Evolutionary conservation across 2,888 invertebrate species (phyloP).

Genomic region (Troglohyphantes excavatus): DNA sequence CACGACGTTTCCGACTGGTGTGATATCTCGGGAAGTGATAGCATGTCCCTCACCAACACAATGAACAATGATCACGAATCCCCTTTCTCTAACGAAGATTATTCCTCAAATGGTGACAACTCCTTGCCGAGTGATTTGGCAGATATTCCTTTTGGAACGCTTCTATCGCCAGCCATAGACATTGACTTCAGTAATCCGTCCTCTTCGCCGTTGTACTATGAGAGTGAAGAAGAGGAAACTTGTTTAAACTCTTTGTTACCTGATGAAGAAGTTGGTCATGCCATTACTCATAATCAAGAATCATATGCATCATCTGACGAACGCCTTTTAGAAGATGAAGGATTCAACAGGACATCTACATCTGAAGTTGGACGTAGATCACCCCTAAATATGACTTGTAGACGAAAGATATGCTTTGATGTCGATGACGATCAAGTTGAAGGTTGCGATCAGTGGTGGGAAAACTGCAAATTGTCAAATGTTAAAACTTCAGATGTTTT

Average conservation of each 20-base stretch:
- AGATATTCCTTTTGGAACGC: slow-evolving; percentile 62
- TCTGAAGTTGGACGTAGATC: not conserved
- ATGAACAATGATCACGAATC: slow-evolving; percentile 1
- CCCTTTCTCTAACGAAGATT: not conserved
- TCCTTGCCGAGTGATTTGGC: slow-evolving; percentile 70
- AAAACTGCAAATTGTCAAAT: not conserved
- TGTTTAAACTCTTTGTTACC: slow-evolving; percentile 20
- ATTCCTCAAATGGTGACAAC: not conserved
- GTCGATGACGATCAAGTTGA: not conserved
- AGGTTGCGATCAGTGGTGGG: slow-evolving; percentile 1
- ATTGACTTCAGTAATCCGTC: slow-evolving; percentile 30
- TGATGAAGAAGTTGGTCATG: not conserved
- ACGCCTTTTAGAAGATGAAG: not conserved
- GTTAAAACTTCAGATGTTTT: not conserved
- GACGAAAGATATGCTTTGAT: not conserved
- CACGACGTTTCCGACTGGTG: slow-evolving; percentile 63
- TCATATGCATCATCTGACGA: not conserved
- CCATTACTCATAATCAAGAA: not conserved
- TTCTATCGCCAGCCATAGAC: slow-evolving; percentile 43
- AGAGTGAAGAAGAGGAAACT: slow-evolving; percentile 20
- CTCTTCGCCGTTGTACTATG: slow-evolving; percentile 46
- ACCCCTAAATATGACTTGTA: slow-evolving; percentile 43
- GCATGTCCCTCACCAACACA: slow-evolving; percentile 30
- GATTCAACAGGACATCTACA: not conserved
- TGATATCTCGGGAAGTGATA: slow-evolving; percentile 36